Evolutionary conservation across 2,113 vertebrate genomes (phyloP), one percentile per base, ranked within the genome.

Genomic region (Cairina moschata): DNA sequence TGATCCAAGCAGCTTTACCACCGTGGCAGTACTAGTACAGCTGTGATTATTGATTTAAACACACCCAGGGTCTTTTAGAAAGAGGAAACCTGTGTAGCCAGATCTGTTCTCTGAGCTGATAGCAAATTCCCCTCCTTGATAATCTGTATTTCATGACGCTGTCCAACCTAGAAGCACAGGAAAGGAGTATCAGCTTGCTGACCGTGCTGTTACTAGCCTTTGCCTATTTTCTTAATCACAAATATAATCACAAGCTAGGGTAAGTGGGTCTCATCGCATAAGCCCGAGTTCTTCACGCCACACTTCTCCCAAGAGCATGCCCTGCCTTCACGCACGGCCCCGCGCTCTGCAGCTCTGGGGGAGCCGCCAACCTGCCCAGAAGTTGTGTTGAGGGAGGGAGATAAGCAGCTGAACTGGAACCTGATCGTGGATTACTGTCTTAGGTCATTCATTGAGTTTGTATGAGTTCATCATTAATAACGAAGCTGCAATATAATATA

Each of bases 401-500:
- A 58, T 44, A 54, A 5, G 85, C 86, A 94, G 95, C 96, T 96
- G 75, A 84, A 36, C 86, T 83, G 89, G 91, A 94, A 44, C 92
- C 80, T 68, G 86, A 38, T 52, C 82, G 26, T 80, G 83, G 92
- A 91, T 97, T 81, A 42, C 85, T 92, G 95, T 97, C 81, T 95
- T 90, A 90, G 95, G 74, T 42, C 94, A 89, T 65, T 86, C 88
- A 71, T 69, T 63, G 80, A 90, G 92, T 96, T 78, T 23, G 20
- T 97, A 62, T 95, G 48, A 96, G 96, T 96, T 97, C 63, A 38
- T 96, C 91, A 96, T 97, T 63, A 75, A 80, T 67, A 62, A 78
- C 93, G 88, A 98, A 98, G 97, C 97, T 98, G 98, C 98, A 98
- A 95, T 98, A 97, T 97, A 98, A 92, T 96, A 97, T 97, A 97